phyloP scores from a whole-genome alignment of 2,797 vertebrate genomes.

The Acropternis orthonyx region DNA sequence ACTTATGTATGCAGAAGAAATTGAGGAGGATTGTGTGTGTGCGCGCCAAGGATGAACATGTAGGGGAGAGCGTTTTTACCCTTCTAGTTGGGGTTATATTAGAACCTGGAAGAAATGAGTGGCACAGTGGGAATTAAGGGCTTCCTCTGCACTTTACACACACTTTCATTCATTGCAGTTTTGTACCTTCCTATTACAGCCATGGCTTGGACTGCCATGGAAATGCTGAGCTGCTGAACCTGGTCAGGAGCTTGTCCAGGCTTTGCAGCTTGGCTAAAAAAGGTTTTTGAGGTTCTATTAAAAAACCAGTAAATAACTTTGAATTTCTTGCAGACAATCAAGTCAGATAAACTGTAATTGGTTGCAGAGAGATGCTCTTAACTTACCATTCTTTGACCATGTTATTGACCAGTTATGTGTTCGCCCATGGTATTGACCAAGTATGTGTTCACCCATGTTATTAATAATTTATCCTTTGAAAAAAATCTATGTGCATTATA shows the following conservation, averaged over 20 bases:
- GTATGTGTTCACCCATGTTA: conserved; percentile 64
- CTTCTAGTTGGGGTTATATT: background rate
- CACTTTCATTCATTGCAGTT: background rate
- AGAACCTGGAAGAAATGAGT: background rate
- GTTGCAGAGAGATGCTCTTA: background rate
- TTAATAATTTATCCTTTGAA: conserved; percentile 81
- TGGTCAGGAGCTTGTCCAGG: background rate
- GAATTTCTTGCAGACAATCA: conserved; percentile 16
- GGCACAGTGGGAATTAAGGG: background rate
- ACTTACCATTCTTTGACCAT: conserved; percentile 64
- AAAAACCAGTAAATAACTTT: conserved; percentile 1
- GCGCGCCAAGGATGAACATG: background rate
- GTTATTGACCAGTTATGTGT: conserved; percentile 74
- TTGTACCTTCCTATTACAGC: background rate
- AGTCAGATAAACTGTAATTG: conserved; percentile 1
- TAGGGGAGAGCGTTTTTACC: background rate
- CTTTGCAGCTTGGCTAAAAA: background rate
- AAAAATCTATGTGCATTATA: conserved; percentile 81
- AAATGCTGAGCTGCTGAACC: background rate
- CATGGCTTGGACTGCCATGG: background rate
- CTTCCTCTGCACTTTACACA: background rate
- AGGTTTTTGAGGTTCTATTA: background rate
- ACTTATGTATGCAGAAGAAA: background rate
- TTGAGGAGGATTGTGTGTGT: background rate
- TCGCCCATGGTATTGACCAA: conserved; percentile 71